Percentiles rank a stretch among this genome's conserved stretches.
These are phyloP conservation scores for Podarcis cretensis DNA, from an alignment of 2,113 vertebrate genomes.

Conservation along the genomic window DNA sequence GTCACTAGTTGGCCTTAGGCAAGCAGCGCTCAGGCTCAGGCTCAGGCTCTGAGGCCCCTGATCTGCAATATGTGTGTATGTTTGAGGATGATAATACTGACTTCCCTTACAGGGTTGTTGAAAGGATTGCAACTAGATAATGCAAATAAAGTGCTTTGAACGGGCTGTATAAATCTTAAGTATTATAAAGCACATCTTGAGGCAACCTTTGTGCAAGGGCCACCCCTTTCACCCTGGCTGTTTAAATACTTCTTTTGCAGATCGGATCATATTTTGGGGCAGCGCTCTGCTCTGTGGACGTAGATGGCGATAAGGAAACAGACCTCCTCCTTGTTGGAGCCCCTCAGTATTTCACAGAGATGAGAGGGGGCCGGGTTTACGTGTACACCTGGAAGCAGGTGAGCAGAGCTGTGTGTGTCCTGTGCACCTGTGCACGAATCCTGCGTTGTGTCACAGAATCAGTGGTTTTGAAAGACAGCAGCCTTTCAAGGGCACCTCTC, in stretches of 20 bases:
- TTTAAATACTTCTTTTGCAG: conserved; percentile 62
- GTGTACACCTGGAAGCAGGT: conserved; percentile 77
- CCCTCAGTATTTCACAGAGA: conserved; percentile 73
- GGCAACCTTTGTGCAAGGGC: background rate
- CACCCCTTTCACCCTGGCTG: background rate
- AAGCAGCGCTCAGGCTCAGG: background rate
- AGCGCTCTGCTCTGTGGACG: conserved; percentile 79
- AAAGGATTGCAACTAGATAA: background rate
- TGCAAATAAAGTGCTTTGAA: background rate
- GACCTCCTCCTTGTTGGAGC: conserved; percentile 84
- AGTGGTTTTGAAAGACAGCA: background rate
- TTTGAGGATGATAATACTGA: background rate
- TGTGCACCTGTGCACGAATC: background rate
- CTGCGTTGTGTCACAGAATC: background rate
- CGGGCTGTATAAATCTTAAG: background rate
- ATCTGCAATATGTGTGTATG: background rate
- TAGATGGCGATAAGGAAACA: conserved; percentile 62
- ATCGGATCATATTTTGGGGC: conserved; percentile 87
- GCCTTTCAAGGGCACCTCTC: background rate
- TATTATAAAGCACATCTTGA: background rate
- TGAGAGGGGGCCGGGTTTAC: conserved; percentile 81
- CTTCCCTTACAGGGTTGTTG: background rate
- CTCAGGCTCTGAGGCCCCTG: too few species aligned
- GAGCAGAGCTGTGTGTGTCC: background rate
- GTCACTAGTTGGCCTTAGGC: background rate